These are phyloP conservation scores for Lanistes nyassanus DNA, from an alignment of 1,140 invertebrate genomes.

Conservation along the genomic window DNA sequence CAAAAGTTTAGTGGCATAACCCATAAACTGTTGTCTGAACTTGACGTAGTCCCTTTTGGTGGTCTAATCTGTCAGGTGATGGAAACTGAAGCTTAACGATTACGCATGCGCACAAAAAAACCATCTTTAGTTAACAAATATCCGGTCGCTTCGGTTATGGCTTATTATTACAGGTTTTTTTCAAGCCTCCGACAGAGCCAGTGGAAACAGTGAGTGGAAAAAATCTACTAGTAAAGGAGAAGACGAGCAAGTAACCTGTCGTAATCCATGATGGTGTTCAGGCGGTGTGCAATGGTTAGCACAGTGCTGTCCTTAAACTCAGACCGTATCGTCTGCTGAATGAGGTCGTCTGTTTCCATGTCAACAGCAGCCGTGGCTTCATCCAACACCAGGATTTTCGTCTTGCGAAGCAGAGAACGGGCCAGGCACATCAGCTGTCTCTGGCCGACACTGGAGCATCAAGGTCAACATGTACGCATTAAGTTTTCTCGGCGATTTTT, in stretches of 20 bases:
- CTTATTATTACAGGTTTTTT: background rate
- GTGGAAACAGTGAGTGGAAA: background rate
- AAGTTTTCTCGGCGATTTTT: no score
- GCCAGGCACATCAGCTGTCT: constrained; percentile 27
- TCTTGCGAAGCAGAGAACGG: constrained; percentile 20
- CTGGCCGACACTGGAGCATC: constrained; percentile 58
- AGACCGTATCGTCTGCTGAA: constrained; percentile 56
- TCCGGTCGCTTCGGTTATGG: background rate
- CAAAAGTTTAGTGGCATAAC: no score
- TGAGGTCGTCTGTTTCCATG: constrained; percentile 63
- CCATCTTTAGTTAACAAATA: background rate
- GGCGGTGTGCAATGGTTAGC: constrained; percentile 71
- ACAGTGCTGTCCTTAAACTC: constrained; percentile 69
- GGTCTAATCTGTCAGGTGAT: no score
- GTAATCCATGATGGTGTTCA: constrained; percentile 68
- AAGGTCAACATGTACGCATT: no score
- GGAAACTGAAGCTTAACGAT: no score
- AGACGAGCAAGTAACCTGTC: constrained; percentile 69
- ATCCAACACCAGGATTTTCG: constrained; percentile 78
- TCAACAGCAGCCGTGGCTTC: constrained; percentile 91
- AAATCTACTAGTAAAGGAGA: background rate
- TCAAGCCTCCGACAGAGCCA: no score
- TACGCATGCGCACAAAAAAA: background rate
- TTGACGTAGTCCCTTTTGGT: no score
- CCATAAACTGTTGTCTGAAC: no score